These are phyloP conservation scores for Oceanites oceanicus DNA, from an alignment of 2,113 vertebrate genomes.

Conservation along the genomic window DNA sequence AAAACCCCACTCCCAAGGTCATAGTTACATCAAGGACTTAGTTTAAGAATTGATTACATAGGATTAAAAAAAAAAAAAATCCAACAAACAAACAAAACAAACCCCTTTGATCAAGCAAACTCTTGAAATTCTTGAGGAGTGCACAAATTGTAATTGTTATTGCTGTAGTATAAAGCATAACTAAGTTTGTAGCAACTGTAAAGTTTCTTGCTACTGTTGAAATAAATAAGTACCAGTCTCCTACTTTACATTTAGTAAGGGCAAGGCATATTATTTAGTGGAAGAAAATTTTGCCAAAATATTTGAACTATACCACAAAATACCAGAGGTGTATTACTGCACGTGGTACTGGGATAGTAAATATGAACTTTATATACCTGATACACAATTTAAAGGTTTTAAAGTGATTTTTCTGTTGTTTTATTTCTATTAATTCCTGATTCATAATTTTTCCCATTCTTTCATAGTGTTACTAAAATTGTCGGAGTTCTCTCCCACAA, in stretches of 20 bases:
- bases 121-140: not conserved
- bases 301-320: not conserved
- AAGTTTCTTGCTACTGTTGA: not conserved
- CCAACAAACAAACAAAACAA: not conserved
- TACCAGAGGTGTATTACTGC: not conserved
- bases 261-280: not conserved
- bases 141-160: not conserved
- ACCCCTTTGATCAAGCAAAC: not conserved
- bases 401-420: not conserved
- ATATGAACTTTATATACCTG: not conserved
- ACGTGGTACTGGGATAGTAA: not conserved
- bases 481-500: not conserved
- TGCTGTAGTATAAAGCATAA: not conserved
- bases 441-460: not conserved
- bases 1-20: not conserved
- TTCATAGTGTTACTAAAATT: not conserved
- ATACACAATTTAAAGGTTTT: not conserved
- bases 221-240: not conserved
- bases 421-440: not conserved
- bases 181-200: not conserved
- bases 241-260: not conserved
- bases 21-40: not conserved
- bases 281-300: not conserved
- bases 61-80: not conserved
- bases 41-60: not conserved